A percentile compares a stretch with the other conserved stretches of the same genome.
Evolutionary conservation across 2,113 vertebrate species (phyloP).

Genomic region (Gopherus evgoodei): DNA sequence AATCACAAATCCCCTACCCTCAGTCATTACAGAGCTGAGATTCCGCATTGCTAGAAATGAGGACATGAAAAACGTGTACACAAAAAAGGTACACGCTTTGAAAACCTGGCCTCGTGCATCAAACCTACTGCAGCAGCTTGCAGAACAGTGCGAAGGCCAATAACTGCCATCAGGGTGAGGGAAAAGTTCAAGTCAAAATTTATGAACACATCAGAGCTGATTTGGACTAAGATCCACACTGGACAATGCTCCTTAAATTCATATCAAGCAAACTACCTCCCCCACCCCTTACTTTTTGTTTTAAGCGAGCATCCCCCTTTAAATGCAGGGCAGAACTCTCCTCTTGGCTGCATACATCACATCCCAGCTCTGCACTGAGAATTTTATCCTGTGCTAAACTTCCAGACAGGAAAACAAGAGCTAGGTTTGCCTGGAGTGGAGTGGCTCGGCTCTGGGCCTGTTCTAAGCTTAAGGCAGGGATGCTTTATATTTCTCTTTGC

Average conservation of each 20-base stretch:
- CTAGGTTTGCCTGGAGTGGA: background rate
- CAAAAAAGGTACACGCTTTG: background rate
- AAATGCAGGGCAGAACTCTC: background rate
- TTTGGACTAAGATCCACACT: background rate
- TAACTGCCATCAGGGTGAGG: background rate
- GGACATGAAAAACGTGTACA: background rate
- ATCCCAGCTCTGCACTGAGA: background rate
- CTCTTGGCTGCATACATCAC: background rate
- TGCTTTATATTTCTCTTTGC: background rate
- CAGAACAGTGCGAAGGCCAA: background rate
- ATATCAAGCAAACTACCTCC: background rate
- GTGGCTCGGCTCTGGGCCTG: background rate
- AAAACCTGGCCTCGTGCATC: background rate
- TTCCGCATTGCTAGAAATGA: background rate
- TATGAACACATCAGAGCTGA: accelerated
- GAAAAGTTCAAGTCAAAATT: background rate
- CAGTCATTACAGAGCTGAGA: background rate
- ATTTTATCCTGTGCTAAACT: background rate
- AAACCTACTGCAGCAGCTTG: background rate
- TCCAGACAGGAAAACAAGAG: background rate
- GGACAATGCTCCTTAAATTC: background rate
- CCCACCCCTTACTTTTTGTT: background rate
- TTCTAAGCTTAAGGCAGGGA: background rate
- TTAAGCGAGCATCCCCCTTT: too few relatives aligned
- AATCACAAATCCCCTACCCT: too few relatives aligned